A percentile compares a stretch with the other conserved stretches of the same genome.
Conservation (phyloP, 2,113 vertebrate genomes). For the Pedetes capensis region DNA sequence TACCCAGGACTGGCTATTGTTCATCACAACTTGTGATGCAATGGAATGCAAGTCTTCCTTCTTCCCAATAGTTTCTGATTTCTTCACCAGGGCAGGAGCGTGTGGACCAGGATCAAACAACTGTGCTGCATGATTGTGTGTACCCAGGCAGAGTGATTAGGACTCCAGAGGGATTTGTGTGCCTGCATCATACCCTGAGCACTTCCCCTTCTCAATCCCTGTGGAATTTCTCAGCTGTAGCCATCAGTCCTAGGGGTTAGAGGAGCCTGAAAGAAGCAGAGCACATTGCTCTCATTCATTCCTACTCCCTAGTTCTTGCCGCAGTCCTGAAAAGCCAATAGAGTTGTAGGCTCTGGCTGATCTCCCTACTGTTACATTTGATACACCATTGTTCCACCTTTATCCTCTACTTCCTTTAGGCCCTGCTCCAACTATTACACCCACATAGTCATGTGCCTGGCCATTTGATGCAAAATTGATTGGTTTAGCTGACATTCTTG, state of each 20-base stretch:
- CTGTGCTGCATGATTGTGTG: constrained; percentile 8
- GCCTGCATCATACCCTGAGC: constrained; percentile 64
- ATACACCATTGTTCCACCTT: fast-evolving
- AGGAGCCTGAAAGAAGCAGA: background rate
- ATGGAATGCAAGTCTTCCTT: background rate
- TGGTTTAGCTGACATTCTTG: background rate
- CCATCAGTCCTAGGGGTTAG: constrained; percentile 58
- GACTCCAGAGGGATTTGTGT: constrained; percentile 71
- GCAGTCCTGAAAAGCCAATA: background rate
- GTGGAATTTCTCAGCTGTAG: constrained; percentile 77
- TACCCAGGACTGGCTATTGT: background rate
- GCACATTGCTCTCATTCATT: background rate
- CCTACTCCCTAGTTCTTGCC: background rate
- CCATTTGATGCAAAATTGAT: background rate
- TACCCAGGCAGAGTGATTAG: constrained; percentile 26
- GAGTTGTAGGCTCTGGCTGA: background rate
- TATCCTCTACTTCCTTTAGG: background rate
- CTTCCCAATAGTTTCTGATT: background rate
- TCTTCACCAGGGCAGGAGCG: background rate
- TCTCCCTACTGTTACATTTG: background rate
- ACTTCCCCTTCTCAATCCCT: constrained; percentile 75
- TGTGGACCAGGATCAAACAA: constrained; percentile 52
- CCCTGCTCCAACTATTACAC: background rate
- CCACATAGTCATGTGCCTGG: background rate
- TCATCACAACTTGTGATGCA: background rate